Evolutionary conservation across 2,797 vertebrate genomes (phyloP).

Genomic region (Trachurus trachurus): DNA sequence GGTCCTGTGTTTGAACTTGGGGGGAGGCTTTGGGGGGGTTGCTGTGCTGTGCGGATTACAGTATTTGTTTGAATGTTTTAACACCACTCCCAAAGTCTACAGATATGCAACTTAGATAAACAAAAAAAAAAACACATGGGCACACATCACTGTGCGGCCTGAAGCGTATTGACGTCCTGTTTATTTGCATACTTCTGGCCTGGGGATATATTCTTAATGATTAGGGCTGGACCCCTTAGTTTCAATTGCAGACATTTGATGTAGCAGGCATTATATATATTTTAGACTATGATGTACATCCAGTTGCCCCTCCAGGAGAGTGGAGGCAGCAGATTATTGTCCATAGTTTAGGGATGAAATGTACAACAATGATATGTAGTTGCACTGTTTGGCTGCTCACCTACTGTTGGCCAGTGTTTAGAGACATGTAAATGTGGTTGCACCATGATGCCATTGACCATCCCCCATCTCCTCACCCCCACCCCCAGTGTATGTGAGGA

Average conservation of each 20-base stretch:
- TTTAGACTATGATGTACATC: not conserved
- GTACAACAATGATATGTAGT: no score
- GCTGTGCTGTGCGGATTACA: not conserved
- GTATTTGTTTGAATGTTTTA: not conserved
- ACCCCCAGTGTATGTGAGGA: no score
- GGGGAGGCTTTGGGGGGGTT: not conserved
- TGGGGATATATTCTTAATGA: not conserved
- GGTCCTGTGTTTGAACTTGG: not conserved
- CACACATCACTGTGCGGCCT: not conserved
- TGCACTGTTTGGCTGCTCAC: no score
- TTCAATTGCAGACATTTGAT: not conserved
- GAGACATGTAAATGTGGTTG: no score
- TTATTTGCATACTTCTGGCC: not conserved
- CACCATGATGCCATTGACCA: no score
- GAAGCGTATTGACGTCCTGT: not conserved
- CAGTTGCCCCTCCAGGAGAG: not conserved
- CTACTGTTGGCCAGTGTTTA: no score
- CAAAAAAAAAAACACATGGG: not conserved
- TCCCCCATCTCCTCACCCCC: no score
- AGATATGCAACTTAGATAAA: not conserved
- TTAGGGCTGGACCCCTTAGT: not conserved
- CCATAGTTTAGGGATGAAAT: no score
- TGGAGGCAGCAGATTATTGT: no score
- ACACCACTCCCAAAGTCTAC: not conserved
- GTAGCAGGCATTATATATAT: not conserved